Base-by-base conservation (phyloP, 2,888 invertebrate species). In the Pyrrhosoma nymphula region DNA sequence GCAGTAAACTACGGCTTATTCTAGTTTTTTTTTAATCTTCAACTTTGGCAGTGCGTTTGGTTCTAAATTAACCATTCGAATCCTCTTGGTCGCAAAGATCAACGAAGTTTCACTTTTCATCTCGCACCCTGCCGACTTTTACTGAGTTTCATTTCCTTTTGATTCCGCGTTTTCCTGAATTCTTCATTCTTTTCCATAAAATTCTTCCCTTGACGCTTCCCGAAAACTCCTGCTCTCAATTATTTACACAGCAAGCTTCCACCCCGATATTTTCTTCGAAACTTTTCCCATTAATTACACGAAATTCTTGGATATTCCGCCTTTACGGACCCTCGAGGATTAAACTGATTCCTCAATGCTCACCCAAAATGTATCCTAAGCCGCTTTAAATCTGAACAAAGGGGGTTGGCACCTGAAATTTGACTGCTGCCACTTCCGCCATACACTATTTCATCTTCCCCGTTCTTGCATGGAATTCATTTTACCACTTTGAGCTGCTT, bases 281-380 rank as follows among this genome's bases (percentile, higher is more conserved):
- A 88, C 47, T 88, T 88, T 55, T 39, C 55, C 47, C 88, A 88
- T 88, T 88, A 88, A 88, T 88, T 88, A 39, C 88, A 3, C 14
- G 47, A 39, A 88, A 88, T 88, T 26, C 47, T 20, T 35, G 18
- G 23, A 39, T 88, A 47, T 39, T 26, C 88, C 35, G 60, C 55
- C 20, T 35, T 88, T 55, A 47, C 18, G 69, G n/a, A 6, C 26
- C n/a, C 69, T 10, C n/a, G 20, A n/a, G n/a, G 69, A 69, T 69
- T 69, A n/a, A 69, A 23, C 69, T 69, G 69, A 10, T 69, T 69
- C n/a, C 6, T 69, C 60, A 1, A 16, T 23, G n/a, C 8, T 47
- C 47, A 4, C 69, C 6, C n/a, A 26, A 69, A n/a, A 69, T 69
- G n/a, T 69, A n/a, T 10, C n/a, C n/a, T 69, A n/a, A 69, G 8